Evolutionary conservation across 2,888 invertebrate species (phyloP), one percentile per base, ranked within the genome.

Genomic region (Agrypnus murinus): DNA sequence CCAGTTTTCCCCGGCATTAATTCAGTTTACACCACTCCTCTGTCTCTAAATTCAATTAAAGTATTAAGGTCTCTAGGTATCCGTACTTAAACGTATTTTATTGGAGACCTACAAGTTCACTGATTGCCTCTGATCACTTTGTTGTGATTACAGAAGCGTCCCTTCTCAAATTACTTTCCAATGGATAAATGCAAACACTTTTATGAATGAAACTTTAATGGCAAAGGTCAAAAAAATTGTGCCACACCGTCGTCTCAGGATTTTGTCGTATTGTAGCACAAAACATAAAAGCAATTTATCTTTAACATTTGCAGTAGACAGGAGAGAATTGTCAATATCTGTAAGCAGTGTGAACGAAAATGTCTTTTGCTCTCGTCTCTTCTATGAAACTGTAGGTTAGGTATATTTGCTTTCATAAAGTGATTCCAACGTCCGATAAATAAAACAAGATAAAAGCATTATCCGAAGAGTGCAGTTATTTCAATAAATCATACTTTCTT

Each of bases 31-130:
- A 50, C 45, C 64, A 43, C 55, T 43, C 66, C 66, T 66, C 46
- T 66, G 66, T 59, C 58, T 36, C 40, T 38, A 66, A 59, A 66
- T 50, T 66, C 57, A 66, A 66, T 66, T 66, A 66, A 66, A 66
- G 48, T 66, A 66, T 59, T 58, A 48, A 50, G 48, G 57, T 57
- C 25, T 55, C 34, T 57, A 57, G 57, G 57, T 57, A 57, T 57
- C 57, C 17, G 57, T 38, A 19, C 36, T 57, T 58, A 63, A 50
- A 53, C 15, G 53, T 31, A 50, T 40, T 63, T 63, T 63, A 63
- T 63, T 63, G 53, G 50, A 53, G 53, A 50, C 48, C 48, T 63
- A 63, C 63, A 38, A 63, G 19, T 63, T 63, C 50, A 50, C 19
- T 50, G 63, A 63, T 63, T 63, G 63, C 50, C 10, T 31, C 10